Evolutionary conservation across 2,888 invertebrate genomes (phyloP), one percentile per base, ranked within the genome.

Genomic region (Bugula neritina): DNA sequence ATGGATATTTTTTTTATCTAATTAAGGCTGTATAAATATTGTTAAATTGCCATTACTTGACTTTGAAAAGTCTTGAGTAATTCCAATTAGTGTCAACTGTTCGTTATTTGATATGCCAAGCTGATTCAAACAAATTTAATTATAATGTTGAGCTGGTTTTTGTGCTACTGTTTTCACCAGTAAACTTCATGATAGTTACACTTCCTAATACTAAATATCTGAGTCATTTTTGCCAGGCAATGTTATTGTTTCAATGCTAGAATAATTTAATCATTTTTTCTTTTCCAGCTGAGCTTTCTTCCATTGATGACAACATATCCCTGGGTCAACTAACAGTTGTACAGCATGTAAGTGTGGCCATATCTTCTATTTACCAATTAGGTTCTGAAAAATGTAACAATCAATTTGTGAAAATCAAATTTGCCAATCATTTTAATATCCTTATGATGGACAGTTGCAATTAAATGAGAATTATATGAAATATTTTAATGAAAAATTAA

Each of bases 231-330:
- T n/a, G n/a, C n/a, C n/a, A n/a, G n/a, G n/a, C n/a, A n/a, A n/a
- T n/a, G n/a, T n/a, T n/a, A n/a, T n/a, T n/a, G n/a, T n/a, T n/a
- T n/a, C n/a, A n/a, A n/a, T n/a, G n/a, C n/a, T n/a, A n/a, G n/a
- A n/a, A n/a, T n/a, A n/a, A n/a, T n/a, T n/a, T n/a, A n/a, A n/a
- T n/a, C n/a, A n/a, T n/a, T n/a, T n/a, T n/a, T n/a, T n/a, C n/a
- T n/a, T n/a, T 63, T 63, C 10, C 63, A 63, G 63, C 63, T 63
- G 63, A 63, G 10, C 31, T 63, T 10, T 63, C 63, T 10, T 21
- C 63, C 5, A 63, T 63, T 17, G 63, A 63, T 31, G 63, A 63
- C n/a, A 63, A 63, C 34, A 63, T 63, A 3, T 2, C 63, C n/a
- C 31, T 31, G 31, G 63, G 63, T 27, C 63, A 63, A 31, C 21